These are phyloP conservation scores for Microtus montanus DNA, from an alignment of 2,113 vertebrate genomes.

Conservation along the genomic window DNA sequence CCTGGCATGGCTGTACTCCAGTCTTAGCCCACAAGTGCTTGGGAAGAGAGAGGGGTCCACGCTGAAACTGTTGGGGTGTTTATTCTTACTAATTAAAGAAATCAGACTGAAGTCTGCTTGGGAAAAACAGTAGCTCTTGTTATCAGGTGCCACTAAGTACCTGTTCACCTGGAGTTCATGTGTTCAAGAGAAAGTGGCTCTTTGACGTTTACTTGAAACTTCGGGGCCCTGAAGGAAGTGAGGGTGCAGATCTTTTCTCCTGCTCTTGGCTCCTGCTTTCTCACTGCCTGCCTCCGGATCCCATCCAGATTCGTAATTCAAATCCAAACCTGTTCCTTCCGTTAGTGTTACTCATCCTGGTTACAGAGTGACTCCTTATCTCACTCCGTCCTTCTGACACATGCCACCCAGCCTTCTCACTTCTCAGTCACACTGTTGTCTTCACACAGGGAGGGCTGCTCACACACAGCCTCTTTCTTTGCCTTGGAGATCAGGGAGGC, in stretches of 20 bases:
- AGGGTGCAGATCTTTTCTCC: not conserved
- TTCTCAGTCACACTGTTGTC: not conserved
- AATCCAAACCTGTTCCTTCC: slow-evolving; percentile 36
- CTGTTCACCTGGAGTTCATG: slow-evolving; percentile 25
- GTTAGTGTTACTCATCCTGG: slow-evolving; percentile 27
- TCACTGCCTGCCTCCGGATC: not conserved
- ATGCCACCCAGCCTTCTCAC: not conserved
- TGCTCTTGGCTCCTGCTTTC: not conserved
- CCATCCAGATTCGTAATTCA: slow-evolving; percentile 23
- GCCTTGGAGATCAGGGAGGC: not conserved
- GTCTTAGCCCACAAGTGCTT: not conserved
- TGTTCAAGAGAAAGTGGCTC: slow-evolving; percentile 33
- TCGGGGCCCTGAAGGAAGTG: not conserved
- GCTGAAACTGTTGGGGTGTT: not conserved
- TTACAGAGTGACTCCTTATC: slow-evolving; percentile 47
- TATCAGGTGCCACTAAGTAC: not conserved
- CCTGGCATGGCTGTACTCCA: not conserved
- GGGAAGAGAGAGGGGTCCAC: not conserved
- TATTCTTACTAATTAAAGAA: slow-evolving; percentile 29
- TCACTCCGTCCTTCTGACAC: slow-evolving; percentile 23
- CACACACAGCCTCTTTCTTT: not conserved
- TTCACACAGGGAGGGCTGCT: not conserved
- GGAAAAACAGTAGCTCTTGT: not conserved
- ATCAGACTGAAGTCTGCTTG: not conserved
- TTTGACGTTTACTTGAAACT: slow-evolving; percentile 17